Base-by-base conservation (phyloP, 2,888 invertebrate species). In the Brenthis daphne region DNA sequence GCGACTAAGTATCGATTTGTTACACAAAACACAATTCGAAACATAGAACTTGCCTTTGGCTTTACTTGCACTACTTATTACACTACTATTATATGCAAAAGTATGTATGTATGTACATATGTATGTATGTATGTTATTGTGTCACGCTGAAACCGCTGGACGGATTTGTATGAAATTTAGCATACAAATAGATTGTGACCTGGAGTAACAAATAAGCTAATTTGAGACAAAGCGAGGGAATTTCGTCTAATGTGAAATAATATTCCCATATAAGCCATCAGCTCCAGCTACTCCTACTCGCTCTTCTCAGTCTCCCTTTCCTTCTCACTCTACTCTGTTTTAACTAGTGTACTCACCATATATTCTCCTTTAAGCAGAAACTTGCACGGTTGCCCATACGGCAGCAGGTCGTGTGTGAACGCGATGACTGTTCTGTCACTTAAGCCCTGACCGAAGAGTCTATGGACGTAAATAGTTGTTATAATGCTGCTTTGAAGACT, bases 361-460 rank as follows among this genome's bases (percentile, higher is more conserved):
- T 89, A 90, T 70, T 92, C 92, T 12, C 90, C 90, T 70, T 87
- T 88, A 12, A 91, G 77, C 0, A 95, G 93, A 74, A 94, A 94
- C 77, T 94, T 94, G 85, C 97, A 97, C 0, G 93, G 83, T 16
- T 93, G 93, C 1, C 94, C 95, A 70, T 87, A 93, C 0, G 83
- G 78, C 57, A 93, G 93, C 0, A 81, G 74, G 53, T 94, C 89
- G 68, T 94, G 93, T 0, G 97, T 97, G 82, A 97, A 96, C 0
- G 95, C 94, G 64, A 98, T 93, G 58, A 94, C 89, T 0, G 96
- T 96, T 68, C 94, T 85, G 0, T 94, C 82, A 0, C 94, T 94
- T 69, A 98, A 90, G 2, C 96, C 95, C 11, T 86, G 86, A 0
- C 98, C 98, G 82, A 97, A 97, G 48, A 98, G 80, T 61, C 97